These are phyloP conservation scores for Hylaea fasciaria DNA, from an alignment of 2,888 invertebrate genomes.

Conservation along the genomic window DNA sequence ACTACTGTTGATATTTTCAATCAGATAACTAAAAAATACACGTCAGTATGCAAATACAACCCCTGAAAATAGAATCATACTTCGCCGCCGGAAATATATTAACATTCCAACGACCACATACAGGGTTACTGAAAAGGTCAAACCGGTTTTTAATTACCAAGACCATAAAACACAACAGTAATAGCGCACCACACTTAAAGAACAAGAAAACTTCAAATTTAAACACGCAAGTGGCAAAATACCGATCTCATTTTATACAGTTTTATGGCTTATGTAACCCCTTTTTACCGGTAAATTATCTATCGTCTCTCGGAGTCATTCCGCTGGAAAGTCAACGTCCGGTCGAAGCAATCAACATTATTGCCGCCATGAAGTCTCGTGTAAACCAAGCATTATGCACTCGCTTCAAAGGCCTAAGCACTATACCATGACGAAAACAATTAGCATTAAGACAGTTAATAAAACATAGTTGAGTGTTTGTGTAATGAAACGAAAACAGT, in stretches of 20 bases:
- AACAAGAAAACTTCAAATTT: neutral
- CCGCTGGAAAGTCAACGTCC: conserved; percentile 32
- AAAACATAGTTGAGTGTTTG: too few relatives aligned
- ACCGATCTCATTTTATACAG: neutral
- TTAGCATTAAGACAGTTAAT: too few relatives aligned
- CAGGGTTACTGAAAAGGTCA: conserved; percentile 34
- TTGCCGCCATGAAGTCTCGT: neutral
- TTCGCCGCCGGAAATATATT: conserved; percentile 49
- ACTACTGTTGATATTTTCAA: too few relatives aligned
- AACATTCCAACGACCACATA: conserved; percentile 45
- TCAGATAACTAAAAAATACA: conserved; percentile 1
- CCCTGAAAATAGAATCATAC: conserved; percentile 46
- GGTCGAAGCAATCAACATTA: conserved; percentile 37
- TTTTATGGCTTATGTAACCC: neutral
- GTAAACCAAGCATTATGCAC: too few relatives aligned
- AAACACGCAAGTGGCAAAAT: conserved; percentile 4
- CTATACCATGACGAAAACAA: too few relatives aligned
- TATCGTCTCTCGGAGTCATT: conserved; percentile 5
- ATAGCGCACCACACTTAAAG: neutral
- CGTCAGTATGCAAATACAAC: conserved; percentile 44
- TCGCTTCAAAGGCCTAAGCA: too few relatives aligned
- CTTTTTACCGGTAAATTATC: neutral
- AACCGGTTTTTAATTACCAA: conserved; percentile 11
- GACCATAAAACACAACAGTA: conserved; percentile 2
- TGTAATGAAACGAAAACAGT: too few relatives aligned